Percentiles rank a stretch among this genome's conserved stretches.
Conservation (phyloP, 2,888 invertebrate species). For the Falcaria lacertinaria region DNA sequence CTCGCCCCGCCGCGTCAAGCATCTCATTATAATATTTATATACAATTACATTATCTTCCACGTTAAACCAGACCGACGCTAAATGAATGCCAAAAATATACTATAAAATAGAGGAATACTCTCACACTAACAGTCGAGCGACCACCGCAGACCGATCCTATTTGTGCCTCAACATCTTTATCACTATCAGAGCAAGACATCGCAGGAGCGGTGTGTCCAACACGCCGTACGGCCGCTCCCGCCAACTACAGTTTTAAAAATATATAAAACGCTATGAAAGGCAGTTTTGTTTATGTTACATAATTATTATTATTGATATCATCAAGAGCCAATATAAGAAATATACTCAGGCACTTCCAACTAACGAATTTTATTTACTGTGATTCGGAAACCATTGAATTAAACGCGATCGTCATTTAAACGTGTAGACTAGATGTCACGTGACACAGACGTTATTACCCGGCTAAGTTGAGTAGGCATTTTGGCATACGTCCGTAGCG, state of each 20-base stretch:
- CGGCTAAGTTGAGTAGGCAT: background rate
- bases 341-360: constrained; percentile 64
- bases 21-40: constrained; percentile 66
- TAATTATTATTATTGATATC: constrained; percentile 49
- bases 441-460: constrained; percentile 8
- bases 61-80: constrained; percentile 52
- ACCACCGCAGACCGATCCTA: constrained; percentile 15
- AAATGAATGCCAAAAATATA: constrained; percentile 65
- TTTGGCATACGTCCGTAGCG: constrained; percentile 2
- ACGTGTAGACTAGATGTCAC: constrained; percentile 40
- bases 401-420: constrained; percentile 26
- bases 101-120: constrained; percentile 54
- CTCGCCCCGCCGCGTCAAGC: constrained; percentile 55
- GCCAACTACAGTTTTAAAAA: constrained; percentile 58
- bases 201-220: constrained; percentile 71
- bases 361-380: constrained; percentile 23
- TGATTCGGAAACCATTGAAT: constrained; percentile 51
- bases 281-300: constrained; percentile 59
- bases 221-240: constrained; percentile 42
- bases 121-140: constrained; percentile 34
- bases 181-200: constrained; percentile 60
- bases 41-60: constrained; percentile 63
- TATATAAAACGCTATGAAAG: constrained; percentile 72
- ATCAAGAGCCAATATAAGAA: constrained; percentile 46
- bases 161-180: constrained; percentile 35